A percentile compares a stretch with the other conserved stretches of the same genome.
Evolutionary conservation across 53 echinoderm and acorn worm species (phyloP).

Genomic region (Crossaster papposus): DNA sequence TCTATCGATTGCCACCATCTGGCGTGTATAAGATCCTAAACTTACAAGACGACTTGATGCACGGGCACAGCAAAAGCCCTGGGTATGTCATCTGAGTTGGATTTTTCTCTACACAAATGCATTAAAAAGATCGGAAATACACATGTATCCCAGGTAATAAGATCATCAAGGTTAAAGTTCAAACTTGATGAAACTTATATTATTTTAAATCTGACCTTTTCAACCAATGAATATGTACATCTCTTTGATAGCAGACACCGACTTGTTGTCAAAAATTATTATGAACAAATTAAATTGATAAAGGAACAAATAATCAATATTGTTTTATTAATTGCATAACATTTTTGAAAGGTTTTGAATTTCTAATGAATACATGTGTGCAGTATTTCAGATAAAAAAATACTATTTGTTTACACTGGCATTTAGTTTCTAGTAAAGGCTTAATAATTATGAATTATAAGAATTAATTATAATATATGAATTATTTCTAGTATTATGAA

Average conservation of each 20-base stretch:
- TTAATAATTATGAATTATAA: too few relatives aligned
- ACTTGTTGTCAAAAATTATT: not conserved
- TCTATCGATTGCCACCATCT: conserved; percentile 58
- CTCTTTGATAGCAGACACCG: not conserved
- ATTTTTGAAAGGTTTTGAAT: too few relatives aligned
- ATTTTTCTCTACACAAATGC: not conserved
- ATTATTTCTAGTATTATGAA: too few relatives aligned
- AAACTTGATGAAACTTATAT: not conserved
- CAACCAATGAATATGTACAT: not conserved
- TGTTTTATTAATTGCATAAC: not conserved
- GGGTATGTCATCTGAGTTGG: conserved; percentile 13
- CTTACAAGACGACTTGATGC: not conserved
- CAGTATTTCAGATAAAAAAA: not conserved
- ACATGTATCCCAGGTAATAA: not conserved
- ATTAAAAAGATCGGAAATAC: not conserved
- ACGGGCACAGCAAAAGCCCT: not conserved
- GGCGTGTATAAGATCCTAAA: not conserved
- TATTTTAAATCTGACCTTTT: too few relatives aligned
- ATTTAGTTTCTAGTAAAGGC: too few relatives aligned
- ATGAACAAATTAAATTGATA: too few relatives aligned
- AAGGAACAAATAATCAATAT: not conserved
- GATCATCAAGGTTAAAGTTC: not conserved
- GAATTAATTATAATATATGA: too few relatives aligned
- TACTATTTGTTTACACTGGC: not conserved
- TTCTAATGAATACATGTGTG: not conserved